A percentile compares a stretch with the other conserved stretches of the same genome.
Evolutionary conservation across 2,113 vertebrate genomes (phyloP).

Genomic region (Kobus ellipsiprymnus): DNA sequence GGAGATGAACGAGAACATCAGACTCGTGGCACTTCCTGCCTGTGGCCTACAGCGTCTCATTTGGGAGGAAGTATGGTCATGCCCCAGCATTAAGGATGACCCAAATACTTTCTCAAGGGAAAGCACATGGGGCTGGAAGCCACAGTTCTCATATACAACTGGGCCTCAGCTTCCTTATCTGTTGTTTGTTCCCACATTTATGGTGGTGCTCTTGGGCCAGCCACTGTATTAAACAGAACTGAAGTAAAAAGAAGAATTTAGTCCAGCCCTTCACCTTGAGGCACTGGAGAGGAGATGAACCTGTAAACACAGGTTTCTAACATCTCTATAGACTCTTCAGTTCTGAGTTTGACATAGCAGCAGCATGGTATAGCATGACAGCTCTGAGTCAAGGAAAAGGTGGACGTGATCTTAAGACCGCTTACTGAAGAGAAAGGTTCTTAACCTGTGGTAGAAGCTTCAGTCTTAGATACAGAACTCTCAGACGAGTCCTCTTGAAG

Average conservation of each 20-base stretch:
- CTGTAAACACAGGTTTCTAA: not conserved
- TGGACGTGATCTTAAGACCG: not conserved
- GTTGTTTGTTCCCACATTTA: too few relatives aligned
- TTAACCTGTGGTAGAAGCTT: not conserved
- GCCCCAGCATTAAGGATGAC: rapidly evolving
- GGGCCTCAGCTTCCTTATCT: not conserved
- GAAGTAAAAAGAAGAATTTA: not conserved
- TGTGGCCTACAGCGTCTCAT: not conserved
- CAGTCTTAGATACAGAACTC: not conserved
- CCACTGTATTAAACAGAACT: not conserved
- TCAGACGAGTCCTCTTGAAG: not conserved
- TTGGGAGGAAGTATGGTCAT: rapidly evolving
- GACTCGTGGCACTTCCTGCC: rapidly evolving
- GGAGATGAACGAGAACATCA: not conserved
- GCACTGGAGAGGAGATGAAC: too few relatives aligned
- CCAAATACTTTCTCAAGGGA: not conserved
- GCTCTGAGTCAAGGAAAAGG: not conserved
- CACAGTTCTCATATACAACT: rapidly evolving
- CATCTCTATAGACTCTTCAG: not conserved
- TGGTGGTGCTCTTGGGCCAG: not conserved
- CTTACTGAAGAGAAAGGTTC: not conserved
- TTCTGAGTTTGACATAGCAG: not conserved
- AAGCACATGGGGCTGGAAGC: not conserved
- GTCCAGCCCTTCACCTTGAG: not conserved
- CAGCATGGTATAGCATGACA: rapidly evolving